These are phyloP conservation scores for Barnardius zonarius DNA, from an alignment of 2,113 vertebrate species.

Conservation along the genomic window DNA sequence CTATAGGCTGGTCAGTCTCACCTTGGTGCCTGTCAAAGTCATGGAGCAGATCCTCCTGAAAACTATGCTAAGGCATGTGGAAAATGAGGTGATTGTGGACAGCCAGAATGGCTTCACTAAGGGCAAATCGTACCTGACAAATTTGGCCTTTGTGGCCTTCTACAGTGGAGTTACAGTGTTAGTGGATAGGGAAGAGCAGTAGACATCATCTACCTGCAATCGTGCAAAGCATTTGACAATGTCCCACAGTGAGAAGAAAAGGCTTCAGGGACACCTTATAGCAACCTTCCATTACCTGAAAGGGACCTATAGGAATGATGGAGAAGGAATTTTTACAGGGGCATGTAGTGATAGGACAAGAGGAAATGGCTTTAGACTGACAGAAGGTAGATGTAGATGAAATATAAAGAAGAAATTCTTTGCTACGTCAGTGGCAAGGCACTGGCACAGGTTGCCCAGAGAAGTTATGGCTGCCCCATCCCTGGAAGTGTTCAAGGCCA, in stretches of 20 bases:
- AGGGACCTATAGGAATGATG: neutral
- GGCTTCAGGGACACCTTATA: neutral
- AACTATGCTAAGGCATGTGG: neutral
- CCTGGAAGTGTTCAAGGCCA: neutral
- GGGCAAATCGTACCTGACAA: neutral
- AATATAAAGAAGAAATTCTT: neutral
- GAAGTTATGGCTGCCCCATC: neutral
- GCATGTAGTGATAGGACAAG: neutral
- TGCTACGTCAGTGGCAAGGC: neutral
- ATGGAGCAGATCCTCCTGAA: neutral
- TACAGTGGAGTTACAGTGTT: accelerated
- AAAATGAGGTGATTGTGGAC: neutral
- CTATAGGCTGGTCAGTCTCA: neutral
- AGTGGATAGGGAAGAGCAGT: neutral
- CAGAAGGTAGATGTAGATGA: neutral
- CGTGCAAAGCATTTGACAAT: neutral
- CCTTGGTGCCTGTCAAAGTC: neutral
- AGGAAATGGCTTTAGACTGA: neutral
- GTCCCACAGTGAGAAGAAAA: neutral
- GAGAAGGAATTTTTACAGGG: neutral
- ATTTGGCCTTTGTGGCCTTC: neutral
- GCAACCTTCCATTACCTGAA: neutral
- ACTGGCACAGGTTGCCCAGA: neutral
- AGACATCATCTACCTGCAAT: neutral
- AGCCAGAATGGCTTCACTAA: neutral